A percentile compares a stretch with the other conserved stretches of the same genome.
Evolutionary conservation across 2,888 invertebrate species (phyloP).

Genomic region (Cepaea hortensis): DNA sequence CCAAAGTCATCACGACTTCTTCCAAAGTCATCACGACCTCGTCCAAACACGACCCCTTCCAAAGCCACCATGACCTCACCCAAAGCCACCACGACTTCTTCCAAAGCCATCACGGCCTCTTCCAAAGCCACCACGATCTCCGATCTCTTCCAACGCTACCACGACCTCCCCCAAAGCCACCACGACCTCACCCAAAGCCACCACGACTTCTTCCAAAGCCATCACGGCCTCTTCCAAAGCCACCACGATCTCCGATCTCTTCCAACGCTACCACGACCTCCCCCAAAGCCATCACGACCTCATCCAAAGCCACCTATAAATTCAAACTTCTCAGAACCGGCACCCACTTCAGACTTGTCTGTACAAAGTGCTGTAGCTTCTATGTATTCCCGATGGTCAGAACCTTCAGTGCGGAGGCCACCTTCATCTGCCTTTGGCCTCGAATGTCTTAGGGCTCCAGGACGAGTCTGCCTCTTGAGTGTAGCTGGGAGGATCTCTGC

Average conservation of each 20-base stretch:
- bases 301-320: slow-evolving; percentile 80
- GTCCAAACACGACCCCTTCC: too few relatives aligned
- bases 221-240: too few relatives aligned
- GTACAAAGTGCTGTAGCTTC: slow-evolving; percentile 74
- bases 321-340: slow-evolving; percentile 91
- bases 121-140: slow-evolving; percentile 73
- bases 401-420: slow-evolving; percentile 58
- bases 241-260: too few relatives aligned
- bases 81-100: slow-evolving; percentile 75
- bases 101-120: too few relatives aligned
- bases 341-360: slow-evolving; percentile 97
- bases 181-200: too few relatives aligned
- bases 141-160: too few relatives aligned
- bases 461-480: slow-evolving; percentile 90
- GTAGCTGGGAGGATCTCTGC: slow-evolving; percentile 99
- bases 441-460: slow-evolving; percentile 82
- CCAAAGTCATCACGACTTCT: background rate
- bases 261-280: too few relatives aligned
- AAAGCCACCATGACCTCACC: slow-evolving; percentile 65
- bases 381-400: slow-evolving; percentile 74
- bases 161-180: too few relatives aligned
- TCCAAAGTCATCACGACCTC: background rate
- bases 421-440: slow-evolving; percentile 67
- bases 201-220: too few relatives aligned
- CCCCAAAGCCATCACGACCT: too few relatives aligned